phyloP scores from a whole-genome alignment of 2,888 invertebrate genomes.

The Mylabris sibirica region DNA sequence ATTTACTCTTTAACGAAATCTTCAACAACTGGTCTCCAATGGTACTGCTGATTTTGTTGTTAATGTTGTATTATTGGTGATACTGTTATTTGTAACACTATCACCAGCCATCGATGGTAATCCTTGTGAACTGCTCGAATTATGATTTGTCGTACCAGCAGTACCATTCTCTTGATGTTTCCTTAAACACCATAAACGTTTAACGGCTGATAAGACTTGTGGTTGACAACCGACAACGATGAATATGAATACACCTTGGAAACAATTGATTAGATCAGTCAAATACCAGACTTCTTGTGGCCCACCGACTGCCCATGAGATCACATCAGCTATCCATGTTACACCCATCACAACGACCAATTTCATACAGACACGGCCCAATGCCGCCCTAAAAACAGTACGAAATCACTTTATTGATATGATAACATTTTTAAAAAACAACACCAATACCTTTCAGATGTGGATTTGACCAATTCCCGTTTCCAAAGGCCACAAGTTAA shows the following conservation, averaged over 20 bases:
- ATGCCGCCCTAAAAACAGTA: conserved; percentile 70
- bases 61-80: conserved; percentile 69
- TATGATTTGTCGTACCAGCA: conserved; percentile 71
- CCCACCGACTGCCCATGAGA: conserved; percentile 85
- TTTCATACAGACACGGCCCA: conserved; percentile 86
- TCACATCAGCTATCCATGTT: conserved; percentile 81
- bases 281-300: conserved; percentile 84
- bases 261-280: conserved; percentile 84
- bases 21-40: conserved; percentile 65
- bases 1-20: background rate
- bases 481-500: conserved; percentile 89
- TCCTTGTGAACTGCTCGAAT: conserved; percentile 81
- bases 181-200: conserved; percentile 68
- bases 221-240: conserved; percentile 89
- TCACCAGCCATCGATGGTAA: conserved; percentile 83
- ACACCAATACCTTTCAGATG: conserved; percentile 79
- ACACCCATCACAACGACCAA: conserved; percentile 84
- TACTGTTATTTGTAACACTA: conserved; percentile 73
- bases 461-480: conserved; percentile 86
- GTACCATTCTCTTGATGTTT: conserved; percentile 63
- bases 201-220: conserved; percentile 76
- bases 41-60: conserved; percentile 63
- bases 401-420: too few species aligned
- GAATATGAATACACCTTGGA: conserved; percentile 89
- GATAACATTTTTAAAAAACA: too few species aligned